Evolutionary conservation across 2,797 vertebrate species (phyloP), one percentile per base, ranked within the genome.

Genomic region (Clarias laeviceps): DNA sequence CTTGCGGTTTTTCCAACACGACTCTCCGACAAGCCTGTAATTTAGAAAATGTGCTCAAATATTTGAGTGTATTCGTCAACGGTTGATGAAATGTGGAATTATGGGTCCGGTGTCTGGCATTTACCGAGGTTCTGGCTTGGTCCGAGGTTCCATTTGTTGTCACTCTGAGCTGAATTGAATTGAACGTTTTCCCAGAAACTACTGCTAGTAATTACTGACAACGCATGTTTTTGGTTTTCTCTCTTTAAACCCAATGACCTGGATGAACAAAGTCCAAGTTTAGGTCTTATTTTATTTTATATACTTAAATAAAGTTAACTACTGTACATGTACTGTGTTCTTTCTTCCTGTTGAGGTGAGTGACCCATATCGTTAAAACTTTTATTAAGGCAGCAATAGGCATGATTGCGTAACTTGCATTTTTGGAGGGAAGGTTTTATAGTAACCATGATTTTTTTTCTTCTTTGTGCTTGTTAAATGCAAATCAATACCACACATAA

Each of bases 11-110:
- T 90, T 93, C 92, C 88, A 85, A 89, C 91, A 90, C 90, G 89
- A 57, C 88, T 79, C 85, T 88, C 56, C 22, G 89, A 88, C 92
- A 92, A 88, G 90, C 90, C 82, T 94, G 90, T 93, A 92, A 94
- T 95, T 94, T 94, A 65, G 87, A 87, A 89, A 85, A 86, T 93
- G 88, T 92, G 90, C 93, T 92, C 89, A 91, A 93, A 94, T 93
- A 92, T 93, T 94, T 90, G 37, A 92, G 85, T 56, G 88, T 92
- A 91, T 94, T 94, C 92, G 92, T 92, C 93, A 92, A 93, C 87
- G 90, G 89, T 90, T 85, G 90, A 85, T 92, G 93, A 94, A 91
- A 91, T 93, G 90, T 88, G 89, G 93, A 93, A 92, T 92, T 93
- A 92, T 91, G 91, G 87, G 61, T 37, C 84, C 50, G 89, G 89